These are phyloP conservation scores for Hydraecia micacea DNA, from an alignment of 2,888 invertebrate species.

Conservation along the genomic window DNA sequence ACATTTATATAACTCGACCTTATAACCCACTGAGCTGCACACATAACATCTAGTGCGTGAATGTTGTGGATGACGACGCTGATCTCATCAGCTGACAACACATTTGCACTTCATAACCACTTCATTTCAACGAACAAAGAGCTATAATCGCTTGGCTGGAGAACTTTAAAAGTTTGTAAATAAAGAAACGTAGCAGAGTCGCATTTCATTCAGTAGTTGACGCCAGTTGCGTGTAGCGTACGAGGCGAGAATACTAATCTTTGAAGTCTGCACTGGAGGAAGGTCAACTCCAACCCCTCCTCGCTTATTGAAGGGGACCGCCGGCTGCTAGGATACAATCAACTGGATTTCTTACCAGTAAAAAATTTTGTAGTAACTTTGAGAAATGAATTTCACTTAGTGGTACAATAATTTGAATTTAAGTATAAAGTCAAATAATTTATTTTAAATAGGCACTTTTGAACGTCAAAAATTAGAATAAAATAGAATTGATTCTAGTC, in stretches of 20 bases:
- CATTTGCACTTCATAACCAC: constrained; percentile 39
- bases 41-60: constrained; percentile 86
- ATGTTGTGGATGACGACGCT: constrained; percentile 78
- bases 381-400: constrained; percentile 29
- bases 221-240: constrained; percentile 70
- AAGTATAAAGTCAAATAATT: background rate
- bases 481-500: no score
- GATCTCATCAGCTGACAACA: constrained; percentile 70
- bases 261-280: constrained; percentile 19
- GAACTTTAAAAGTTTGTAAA: constrained; percentile 61
- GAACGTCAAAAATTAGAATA: no score
- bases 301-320: constrained; percentile 55
- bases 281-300: constrained; percentile 29
- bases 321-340: constrained; percentile 50
- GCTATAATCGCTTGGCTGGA: constrained; percentile 61
- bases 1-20: constrained; percentile 81
- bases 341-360: constrained; percentile 40
- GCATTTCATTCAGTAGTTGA: constrained; percentile 76
- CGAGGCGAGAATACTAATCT: constrained; percentile 73
- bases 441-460: no score
- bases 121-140: constrained; percentile 62
- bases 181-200: constrained; percentile 71
- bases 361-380: constrained; percentile 15
- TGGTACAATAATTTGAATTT: background rate
- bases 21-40: constrained; percentile 82